phyloP scores from a whole-genome alignment of 2,797 vertebrate species.

The Anabacerthia variegaticeps region DNA sequence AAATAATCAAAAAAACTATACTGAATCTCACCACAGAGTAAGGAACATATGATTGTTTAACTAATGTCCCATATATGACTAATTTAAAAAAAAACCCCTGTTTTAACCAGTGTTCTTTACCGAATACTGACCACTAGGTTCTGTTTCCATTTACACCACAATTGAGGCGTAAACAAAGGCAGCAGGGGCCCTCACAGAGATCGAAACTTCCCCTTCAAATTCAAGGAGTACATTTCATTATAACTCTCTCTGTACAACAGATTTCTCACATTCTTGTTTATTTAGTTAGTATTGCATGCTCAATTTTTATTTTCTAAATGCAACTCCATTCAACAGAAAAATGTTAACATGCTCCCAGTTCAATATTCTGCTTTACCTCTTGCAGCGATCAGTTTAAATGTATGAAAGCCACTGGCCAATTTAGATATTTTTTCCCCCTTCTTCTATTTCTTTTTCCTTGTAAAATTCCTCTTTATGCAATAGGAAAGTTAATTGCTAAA shows the following conservation, averaged over 20 bases:
- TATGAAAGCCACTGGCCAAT: not conserved
- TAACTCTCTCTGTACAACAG: not conserved
- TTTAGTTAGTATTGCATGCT: not conserved
- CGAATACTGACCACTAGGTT: not conserved
- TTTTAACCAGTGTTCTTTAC: not conserved
- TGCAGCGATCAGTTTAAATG: not conserved
- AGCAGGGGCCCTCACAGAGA: not conserved
- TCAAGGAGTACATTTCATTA: not conserved
- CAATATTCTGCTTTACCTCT: constrained; percentile 12
- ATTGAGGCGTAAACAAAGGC: not conserved
- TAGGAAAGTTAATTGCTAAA: constrained; percentile 75
- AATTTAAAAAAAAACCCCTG: not conserved
- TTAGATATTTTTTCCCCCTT: not conserved
- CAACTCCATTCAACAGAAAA: constrained; percentile 6
- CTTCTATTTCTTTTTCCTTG: constrained; percentile 7
- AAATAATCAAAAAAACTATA: not conserved
- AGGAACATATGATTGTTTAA: not conserved
- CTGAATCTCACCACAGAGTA: not conserved
- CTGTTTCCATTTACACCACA: constrained; percentile 43
- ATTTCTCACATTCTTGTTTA: not conserved
- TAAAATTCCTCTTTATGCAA: constrained; percentile 47
- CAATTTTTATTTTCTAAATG: constrained; percentile 4
- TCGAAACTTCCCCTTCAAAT: not conserved
- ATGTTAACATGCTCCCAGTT: not conserved
- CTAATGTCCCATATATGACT: not conserved